Base-by-base conservation (phyloP, 2,888 invertebrate species). In the Rhabditophanes sp. region DNA sequence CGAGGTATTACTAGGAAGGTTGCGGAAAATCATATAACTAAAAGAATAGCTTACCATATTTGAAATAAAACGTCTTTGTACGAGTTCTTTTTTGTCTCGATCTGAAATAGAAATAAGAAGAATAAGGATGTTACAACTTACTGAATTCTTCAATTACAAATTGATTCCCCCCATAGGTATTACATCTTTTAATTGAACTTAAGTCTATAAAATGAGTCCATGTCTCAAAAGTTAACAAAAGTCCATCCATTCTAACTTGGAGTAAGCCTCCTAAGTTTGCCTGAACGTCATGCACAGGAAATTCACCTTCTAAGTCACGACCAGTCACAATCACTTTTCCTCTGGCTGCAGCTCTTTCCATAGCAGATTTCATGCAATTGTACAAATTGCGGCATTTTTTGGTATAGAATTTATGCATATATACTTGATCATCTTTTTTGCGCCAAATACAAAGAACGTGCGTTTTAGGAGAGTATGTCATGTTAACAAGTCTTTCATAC, bases 101-200 rank as follows among this genome's bases (percentile, higher is more conserved):
- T 93, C 93, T 93, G 75, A 39, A 79, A 78, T 21, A 6, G 11
- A 18, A 19, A 24, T 25, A n/a, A 38, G 2, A 3, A 17, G 12
- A 2, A 7, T 15, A 1, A 2, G 4, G 11, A 3, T n/a, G 17
- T 19, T 5, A 9, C 16, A 7, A 24, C 88, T 85, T 76, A 96
- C 93, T 93, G 74, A 81, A 93, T 78, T 96, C 93, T 75, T 96
- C 96, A 70, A 96, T 76, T 67, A 96, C 81, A 75, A 96, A 96
- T 71, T 93, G 82, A 69, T 87, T 88, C 68, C 90, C 93, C 71
- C 88, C 90, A 72, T 85, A 87, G 42, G 93, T 90, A 74, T 90
- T 93, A 75, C 96, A 96, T 74, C 93, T 96, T 72, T 88, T 79
- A 72, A 96, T 96, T 73, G 90, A 88, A 73, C 84, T 82, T 73